These are phyloP conservation scores for Machaerirhynchus nigripectus DNA, from an alignment of 2,113 vertebrate genomes.

Conservation along the genomic window DNA sequence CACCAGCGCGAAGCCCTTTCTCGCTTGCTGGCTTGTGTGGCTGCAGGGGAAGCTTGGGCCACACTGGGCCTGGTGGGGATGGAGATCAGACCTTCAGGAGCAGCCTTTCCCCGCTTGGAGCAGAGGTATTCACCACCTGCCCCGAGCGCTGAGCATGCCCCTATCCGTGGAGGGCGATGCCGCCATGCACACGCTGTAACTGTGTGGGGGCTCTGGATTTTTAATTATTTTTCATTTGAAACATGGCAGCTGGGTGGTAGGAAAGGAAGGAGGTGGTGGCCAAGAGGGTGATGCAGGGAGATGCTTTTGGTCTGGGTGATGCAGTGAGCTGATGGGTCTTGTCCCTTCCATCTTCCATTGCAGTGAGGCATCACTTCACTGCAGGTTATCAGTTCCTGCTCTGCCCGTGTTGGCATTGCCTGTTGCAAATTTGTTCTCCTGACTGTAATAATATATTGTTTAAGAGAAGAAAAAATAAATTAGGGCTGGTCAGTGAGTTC, in stretches of 20 bases:
- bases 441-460: background rate
- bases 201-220: background rate
- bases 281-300: background rate
- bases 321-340: background rate
- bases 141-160: rapidly evolving
- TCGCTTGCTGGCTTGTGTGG: background rate
- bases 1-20: rapidly evolving
- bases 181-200: background rate
- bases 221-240: background rate
- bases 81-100: background rate
- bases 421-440: background rate
- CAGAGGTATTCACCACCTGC: background rate
- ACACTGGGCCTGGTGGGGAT: background rate
- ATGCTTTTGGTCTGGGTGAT: background rate
- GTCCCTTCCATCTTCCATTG: background rate
- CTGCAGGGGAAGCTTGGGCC: background rate
- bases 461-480: background rate
- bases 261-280: background rate
- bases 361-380: background rate
- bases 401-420: background rate
- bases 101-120: background rate
- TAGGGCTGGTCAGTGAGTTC: background rate
- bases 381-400: background rate
- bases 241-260: background rate
- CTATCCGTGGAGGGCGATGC: rapidly evolving